Conservation (phyloP, 2,797 vertebrate genomes). For the Lacerta agilis region DNA sequence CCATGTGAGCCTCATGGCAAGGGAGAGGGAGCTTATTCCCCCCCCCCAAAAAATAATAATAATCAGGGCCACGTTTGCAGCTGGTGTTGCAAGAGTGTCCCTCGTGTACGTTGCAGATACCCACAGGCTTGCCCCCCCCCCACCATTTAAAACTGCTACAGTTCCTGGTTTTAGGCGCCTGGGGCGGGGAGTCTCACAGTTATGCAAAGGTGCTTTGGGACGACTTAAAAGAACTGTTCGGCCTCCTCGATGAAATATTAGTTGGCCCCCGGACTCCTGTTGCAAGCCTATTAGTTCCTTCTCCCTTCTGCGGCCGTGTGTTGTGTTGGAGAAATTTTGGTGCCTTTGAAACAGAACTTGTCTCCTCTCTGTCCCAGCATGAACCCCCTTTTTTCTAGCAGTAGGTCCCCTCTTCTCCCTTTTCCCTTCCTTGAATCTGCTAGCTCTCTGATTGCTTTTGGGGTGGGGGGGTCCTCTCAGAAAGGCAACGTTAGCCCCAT, state of each 20-base stretch:
- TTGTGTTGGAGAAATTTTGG: conserved; percentile 60
- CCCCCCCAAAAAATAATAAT: too few relatives aligned
- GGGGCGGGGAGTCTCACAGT: rapidly evolving
- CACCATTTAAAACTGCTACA: not conserved
- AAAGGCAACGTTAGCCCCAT: not conserved
- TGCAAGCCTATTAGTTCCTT: not conserved
- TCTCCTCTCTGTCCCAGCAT: not conserved
- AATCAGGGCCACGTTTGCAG: too few relatives aligned
- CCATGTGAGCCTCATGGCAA: not conserved
- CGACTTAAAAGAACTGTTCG: not conserved
- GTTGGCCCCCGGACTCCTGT: rapidly evolving
- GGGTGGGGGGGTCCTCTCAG: not conserved
- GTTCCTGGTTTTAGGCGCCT: rapidly evolving
- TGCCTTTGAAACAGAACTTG: conserved; percentile 54
- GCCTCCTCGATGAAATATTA: too few relatives aligned
- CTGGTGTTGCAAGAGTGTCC: not conserved
- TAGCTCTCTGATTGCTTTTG: too few relatives aligned
- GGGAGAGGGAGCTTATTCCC: too few relatives aligned
- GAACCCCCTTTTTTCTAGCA: not conserved
- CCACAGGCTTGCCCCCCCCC: not conserved
- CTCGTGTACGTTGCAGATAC: not conserved
- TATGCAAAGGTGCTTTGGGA: too few relatives aligned
- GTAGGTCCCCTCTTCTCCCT: not conserved
- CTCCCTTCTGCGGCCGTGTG: conserved; percentile 13
- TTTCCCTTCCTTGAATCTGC: too few relatives aligned